These are phyloP conservation scores for Enteromius trimaculatus DNA, from an alignment of 2,797 vertebrate genomes.

Conservation along the genomic window DNA sequence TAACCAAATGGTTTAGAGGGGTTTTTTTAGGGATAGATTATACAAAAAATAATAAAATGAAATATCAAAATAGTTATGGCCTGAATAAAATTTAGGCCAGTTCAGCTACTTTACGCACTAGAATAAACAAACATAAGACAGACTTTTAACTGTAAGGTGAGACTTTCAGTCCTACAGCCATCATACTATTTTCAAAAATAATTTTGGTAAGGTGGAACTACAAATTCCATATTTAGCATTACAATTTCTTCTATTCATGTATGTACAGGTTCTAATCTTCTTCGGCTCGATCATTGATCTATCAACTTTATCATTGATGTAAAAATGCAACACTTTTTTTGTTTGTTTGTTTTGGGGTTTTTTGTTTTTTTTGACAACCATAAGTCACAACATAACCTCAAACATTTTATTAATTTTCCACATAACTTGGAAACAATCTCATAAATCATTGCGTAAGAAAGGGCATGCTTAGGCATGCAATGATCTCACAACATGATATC, in stretches of 20 bases:
- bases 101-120: not conserved
- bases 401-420: conserved; percentile 83
- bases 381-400: conserved; percentile 71
- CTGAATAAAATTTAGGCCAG: not conserved
- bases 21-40: not conserved
- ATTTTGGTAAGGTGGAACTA: not conserved
- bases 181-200: not conserved
- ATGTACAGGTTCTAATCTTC: not conserved
- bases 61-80: not conserved
- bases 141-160: not conserved
- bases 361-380: not conserved
- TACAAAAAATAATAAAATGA: not conserved
- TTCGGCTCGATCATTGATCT: not conserved
- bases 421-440: conserved; percentile 84
- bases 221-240: not conserved
- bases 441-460: conserved; percentile 87
- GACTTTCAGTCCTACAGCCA: not conserved
- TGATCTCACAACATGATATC: conserved; percentile 85
- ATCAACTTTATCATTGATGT: not conserved
- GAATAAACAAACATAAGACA: not conserved
- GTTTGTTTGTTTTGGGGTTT: not conserved
- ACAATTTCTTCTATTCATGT: not conserved
- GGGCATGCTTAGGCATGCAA: conserved; percentile 85
- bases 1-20: not conserved
- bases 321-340: not conserved